Conservation (phyloP, 2,888 invertebrate species). For the Meteorus cinctellus region DNA sequence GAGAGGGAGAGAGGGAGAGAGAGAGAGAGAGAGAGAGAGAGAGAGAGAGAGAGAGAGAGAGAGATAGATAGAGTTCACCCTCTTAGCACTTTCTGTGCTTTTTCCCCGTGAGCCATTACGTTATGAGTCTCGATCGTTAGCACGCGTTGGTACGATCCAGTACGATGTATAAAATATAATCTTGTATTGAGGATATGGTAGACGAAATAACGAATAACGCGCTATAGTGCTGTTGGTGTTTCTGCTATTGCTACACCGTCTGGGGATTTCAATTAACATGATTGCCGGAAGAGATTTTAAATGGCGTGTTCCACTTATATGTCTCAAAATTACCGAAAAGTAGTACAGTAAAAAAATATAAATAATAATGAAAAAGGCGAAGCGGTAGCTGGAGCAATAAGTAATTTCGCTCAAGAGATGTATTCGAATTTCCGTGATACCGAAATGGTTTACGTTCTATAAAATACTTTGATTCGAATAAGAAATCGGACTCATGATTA, state of each 20-base stretch:
- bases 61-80: neutral
- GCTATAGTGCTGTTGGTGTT: neutral
- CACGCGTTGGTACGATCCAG: slow-evolving; percentile 18
- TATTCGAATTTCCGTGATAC: slow-evolving; percentile 6
- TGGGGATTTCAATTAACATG: slow-evolving; percentile 38
- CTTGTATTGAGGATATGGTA: neutral
- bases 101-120: slow-evolving; percentile 19
- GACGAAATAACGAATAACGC: slow-evolving; percentile 5
- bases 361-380: neutral
- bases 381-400: neutral
- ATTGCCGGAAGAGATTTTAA: slow-evolving; percentile 34
- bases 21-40: too few relatives aligned
- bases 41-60: too few relatives aligned
- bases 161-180: slow-evolving; percentile 6
- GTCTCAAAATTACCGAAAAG: neutral
- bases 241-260: neutral
- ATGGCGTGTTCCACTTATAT: neutral
- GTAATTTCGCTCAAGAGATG: slow-evolving; percentile 1
- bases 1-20: too few relatives aligned
- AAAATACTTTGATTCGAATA: slow-evolving; percentile 2
- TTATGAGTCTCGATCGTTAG: slow-evolving; percentile 34
- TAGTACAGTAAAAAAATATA: neutral
- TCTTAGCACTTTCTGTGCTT: neutral
- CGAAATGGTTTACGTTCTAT: too few relatives aligned
- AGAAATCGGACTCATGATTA: slow-evolving; percentile 24